Evolutionary conservation across 2,888 invertebrate genomes (phyloP), one percentile per base, ranked within the genome.

Genomic region (Hirtodrosophila alboralis): DNA sequence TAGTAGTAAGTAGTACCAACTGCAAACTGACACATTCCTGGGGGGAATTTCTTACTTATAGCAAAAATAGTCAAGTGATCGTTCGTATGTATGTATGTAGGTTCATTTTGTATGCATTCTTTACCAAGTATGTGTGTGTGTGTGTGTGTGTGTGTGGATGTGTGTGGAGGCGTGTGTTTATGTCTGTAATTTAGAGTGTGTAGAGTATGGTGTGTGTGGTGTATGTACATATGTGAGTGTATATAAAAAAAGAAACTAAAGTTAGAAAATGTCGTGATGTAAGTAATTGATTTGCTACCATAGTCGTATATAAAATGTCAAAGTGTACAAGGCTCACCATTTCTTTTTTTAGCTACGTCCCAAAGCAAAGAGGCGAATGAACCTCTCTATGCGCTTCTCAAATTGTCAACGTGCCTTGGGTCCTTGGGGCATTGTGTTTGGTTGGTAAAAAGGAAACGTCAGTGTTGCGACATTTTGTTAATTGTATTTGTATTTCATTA

Each of bases 1-100:
- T 66, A 70, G 86, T 73, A 85, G 69, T 72, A 70, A 70, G 86
- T 73, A 85, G 69, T 72, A 70, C 45, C 69, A 70, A 78, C 81
- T 74, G 67, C 78, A 56, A 76, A 78, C 75, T 83, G 84, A 83
- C 74, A 74, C 74, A 76, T 84, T 78, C 84, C 81, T 84, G 73
- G 86, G 81, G 80, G 84, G 84, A 75, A 86, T 73, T 80, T 84
- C 84, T 86, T 84, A 86, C 81, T 77, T 86, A 84, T 86, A 86
- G 83, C 84, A 86, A 86, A 79, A 86, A 84, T 84, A 84, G 84
- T 86, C 81, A 79, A 78, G 85, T 83, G 83, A 84, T 75, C 84
- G 80, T 85, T 85, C 73, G 78, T 73, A 76, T 83, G 79, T 75
- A 62, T 70, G 78, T 73, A 76, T 83, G 79, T 75, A 62, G 65